A percentile compares a stretch with the other conserved stretches of the same genome.
Evolutionary conservation across 1,140 invertebrate genomes (phyloP).

Genomic region (Lineus longissimus): DNA sequence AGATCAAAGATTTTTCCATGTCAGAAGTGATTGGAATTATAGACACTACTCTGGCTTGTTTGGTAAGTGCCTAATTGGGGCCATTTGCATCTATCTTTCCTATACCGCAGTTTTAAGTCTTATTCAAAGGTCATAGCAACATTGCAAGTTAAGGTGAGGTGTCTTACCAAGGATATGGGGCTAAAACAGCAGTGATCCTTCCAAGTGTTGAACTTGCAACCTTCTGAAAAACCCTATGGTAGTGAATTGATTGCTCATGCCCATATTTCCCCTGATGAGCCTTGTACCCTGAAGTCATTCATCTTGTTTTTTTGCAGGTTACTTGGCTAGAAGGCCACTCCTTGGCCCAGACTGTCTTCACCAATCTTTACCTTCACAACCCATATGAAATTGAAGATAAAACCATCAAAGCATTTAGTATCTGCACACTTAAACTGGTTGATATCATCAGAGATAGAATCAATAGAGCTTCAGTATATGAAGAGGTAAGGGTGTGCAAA

Average conservation of each 20-base stretch:
- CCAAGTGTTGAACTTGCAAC: too few species aligned
- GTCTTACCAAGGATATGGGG: too few species aligned
- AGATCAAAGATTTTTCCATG: conserved; percentile 65
- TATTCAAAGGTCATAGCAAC: too few species aligned
- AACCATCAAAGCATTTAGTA: conserved; percentile 79
- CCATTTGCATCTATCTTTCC: too few species aligned
- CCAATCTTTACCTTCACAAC: conserved; percentile 91
- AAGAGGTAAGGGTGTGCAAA: conserved; percentile 55
- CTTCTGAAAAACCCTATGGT: too few species aligned
- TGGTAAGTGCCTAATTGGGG: conserved; percentile 56
- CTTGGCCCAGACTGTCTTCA: conserved; percentile 94
- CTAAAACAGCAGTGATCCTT: too few species aligned
- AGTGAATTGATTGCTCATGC: too few species aligned
- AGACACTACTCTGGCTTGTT: conserved; percentile 85
- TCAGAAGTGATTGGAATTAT: conserved; percentile 72
- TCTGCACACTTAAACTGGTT: conserved; percentile 83
- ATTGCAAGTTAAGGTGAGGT: too few species aligned
- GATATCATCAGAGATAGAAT: conserved; percentile 87
- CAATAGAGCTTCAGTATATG: conserved; percentile 61
- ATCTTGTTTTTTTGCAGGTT: conserved; percentile 54
- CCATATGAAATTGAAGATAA: conserved; percentile 80
- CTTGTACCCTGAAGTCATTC: too few species aligned
- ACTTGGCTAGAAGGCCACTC: conserved; percentile 61
- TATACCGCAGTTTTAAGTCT: too few species aligned
- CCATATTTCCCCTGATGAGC: too few species aligned